A percentile compares a stretch with the other conserved stretches of the same genome.
Conservation (phyloP, 2,888 invertebrate genomes). For the Emmelina monodactyla region DNA sequence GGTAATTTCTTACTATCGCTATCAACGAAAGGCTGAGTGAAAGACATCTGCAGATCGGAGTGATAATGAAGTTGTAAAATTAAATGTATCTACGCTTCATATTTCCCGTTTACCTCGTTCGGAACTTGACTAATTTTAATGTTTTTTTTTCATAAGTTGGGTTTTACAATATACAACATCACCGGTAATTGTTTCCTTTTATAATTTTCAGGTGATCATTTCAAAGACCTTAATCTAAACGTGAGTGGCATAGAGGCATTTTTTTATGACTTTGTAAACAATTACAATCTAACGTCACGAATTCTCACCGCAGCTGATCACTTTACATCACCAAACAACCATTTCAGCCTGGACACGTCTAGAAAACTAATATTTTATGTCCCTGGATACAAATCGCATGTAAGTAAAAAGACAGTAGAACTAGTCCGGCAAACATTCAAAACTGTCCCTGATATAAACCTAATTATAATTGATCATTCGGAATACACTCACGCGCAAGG, state of each 20-base stretch:
- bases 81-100: too few species aligned
- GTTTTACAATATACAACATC: too few species aligned
- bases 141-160: too few species aligned
- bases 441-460: conserved; percentile 36
- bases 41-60: too few species aligned
- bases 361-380: conserved; percentile 46
- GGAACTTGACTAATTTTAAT: too few species aligned
- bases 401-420: conserved; percentile 39
- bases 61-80: too few species aligned
- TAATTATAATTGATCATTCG: conserved; percentile 51
- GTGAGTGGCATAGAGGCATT: conserved; percentile 38
- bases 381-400: conserved; percentile 52
- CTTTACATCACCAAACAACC: conserved; percentile 32
- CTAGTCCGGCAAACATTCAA: conserved; percentile 40
- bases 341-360: conserved; percentile 38
- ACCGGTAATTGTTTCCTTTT: too few species aligned
- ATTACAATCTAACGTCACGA: conserved; percentile 35
- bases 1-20: too few species aligned
- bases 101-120: too few species aligned
- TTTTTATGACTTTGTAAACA: conserved; percentile 52
- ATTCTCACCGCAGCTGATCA: conserved; percentile 33
- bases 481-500: conserved; percentile 39
- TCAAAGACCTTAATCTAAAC: conserved; percentile 30
- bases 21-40: too few species aligned
- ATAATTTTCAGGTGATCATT: conserved; percentile 49